Conservation (phyloP, 1,140 invertebrate species). For the Ceratina japonica region DNA sequence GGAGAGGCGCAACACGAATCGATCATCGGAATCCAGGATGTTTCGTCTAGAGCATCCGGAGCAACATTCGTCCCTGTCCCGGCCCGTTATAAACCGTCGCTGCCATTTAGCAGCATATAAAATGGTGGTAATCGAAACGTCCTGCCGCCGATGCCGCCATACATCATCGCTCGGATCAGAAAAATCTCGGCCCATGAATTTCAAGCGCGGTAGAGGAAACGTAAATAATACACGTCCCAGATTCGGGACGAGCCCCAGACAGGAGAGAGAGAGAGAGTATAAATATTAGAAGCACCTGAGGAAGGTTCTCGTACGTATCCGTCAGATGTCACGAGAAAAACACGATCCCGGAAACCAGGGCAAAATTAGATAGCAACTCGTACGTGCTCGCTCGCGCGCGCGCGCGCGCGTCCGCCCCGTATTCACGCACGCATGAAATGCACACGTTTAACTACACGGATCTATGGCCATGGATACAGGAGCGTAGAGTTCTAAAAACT, state of each 20-base stretch:
- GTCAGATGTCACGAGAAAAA: slow-evolving; percentile 51
- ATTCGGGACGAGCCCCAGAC: neutral
- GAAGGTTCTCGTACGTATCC: slow-evolving; percentile 48
- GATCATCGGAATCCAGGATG: neutral
- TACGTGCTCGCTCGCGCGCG: too few relatives aligned
- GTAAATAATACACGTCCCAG: slow-evolving; percentile 39
- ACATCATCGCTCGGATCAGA: slow-evolving; percentile 32
- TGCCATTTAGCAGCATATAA: slow-evolving; percentile 23
- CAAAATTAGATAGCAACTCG: slow-evolving; percentile 55
- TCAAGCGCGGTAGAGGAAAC: slow-evolving; percentile 26
- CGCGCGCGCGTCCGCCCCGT: too few relatives aligned
- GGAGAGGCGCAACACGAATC: neutral
- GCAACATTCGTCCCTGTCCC: neutral
- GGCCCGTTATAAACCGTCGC: slow-evolving; percentile 5
- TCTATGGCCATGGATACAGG: neutral
- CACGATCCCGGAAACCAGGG: slow-evolving; percentile 36
- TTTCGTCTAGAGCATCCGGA: neutral
- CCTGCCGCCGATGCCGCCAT: neutral
- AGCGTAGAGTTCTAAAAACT: slow-evolving; percentile 41
- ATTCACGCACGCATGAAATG: neutral
- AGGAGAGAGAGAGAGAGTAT: slow-evolving; percentile 23
- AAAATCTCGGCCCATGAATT: slow-evolving; percentile 41
- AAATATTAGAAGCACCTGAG: slow-evolving; percentile 61
- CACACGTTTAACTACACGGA: neutral
- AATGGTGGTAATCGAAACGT: slow-evolving; percentile 39